Percentiles rank a stretch among this genome's conserved stretches.
Evolutionary conservation across 2,113 vertebrate species (phyloP).

Genomic region (Cichladusa arquata): DNA sequence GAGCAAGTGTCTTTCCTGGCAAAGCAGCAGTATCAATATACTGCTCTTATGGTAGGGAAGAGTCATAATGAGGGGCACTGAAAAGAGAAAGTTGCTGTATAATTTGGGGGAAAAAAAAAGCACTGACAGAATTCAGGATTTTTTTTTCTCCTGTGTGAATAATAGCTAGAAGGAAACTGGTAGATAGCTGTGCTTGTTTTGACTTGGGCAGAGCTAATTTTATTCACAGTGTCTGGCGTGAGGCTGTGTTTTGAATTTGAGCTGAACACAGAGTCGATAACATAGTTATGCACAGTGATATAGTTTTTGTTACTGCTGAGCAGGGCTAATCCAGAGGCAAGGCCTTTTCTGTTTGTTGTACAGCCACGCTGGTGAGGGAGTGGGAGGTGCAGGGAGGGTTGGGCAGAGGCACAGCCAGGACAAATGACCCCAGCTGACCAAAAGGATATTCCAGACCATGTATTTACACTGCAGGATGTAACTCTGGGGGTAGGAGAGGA

Average conservation of each 20-base stretch:
- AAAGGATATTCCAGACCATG: neutral
- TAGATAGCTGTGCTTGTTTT: neutral
- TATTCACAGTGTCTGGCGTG: neutral
- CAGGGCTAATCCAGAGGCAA: neutral
- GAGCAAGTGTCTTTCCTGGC: neutral
- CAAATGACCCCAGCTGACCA: neutral
- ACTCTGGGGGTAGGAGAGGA: neutral
- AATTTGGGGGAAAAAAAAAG: neutral
- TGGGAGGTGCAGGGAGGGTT: rapidly evolving
- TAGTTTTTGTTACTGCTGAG: neutral
- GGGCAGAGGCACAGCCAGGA: neutral
- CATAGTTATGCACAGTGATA: neutral
- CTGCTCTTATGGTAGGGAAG: neutral
- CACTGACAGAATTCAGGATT: neutral
- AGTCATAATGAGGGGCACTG: neutral
- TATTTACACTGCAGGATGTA: neutral
- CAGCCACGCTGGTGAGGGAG: rapidly evolving
- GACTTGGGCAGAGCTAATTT: neutral
- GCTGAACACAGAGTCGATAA: neutral
- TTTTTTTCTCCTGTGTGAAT: neutral
- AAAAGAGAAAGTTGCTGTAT: neutral
- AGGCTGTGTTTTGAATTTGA: neutral
- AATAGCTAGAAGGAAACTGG: neutral
- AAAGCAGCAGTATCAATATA: neutral
- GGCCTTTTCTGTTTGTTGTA: neutral